These are phyloP conservation scores for Tryphoninae sp. DNA, from an alignment of 2,888 invertebrate species.

Conservation along the genomic window DNA sequence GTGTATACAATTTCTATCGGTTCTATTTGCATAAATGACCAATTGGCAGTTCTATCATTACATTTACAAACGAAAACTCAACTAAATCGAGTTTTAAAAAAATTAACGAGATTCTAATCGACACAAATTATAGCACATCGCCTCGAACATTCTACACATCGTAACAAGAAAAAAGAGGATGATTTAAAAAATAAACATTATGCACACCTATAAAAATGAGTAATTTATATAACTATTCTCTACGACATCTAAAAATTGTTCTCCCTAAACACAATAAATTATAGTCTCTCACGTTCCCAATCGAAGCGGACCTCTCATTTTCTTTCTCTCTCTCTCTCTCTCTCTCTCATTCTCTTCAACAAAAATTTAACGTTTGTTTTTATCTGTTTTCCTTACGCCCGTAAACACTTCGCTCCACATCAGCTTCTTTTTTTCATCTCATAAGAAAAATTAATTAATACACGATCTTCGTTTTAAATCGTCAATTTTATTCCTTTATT, in stretches of 20 bases:
- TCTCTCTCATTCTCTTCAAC: not conserved
- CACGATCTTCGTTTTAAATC: conserved; percentile 7
- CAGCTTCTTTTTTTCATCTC: conserved; percentile 12
- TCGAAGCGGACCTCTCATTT: conserved; percentile 14
- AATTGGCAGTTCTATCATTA: conserved; percentile 10
- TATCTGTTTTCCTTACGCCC: conserved; percentile 14
- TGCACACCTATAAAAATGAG: conserved; percentile 11
- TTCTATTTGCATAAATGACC: not conserved
- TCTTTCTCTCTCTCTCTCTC: not conserved
- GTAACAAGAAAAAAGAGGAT: conserved; percentile 16
- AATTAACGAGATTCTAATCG: not conserved
- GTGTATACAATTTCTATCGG: conserved; percentile 22
- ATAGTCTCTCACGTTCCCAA: conserved; percentile 50
- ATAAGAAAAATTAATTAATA: conserved; percentile 8
- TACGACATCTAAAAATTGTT: conserved; percentile 61
- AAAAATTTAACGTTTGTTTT: conserved; percentile 38
- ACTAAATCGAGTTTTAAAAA: not conserved
- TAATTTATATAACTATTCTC: conserved; percentile 45
- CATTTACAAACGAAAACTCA: not conserved
- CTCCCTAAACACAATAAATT: conserved; percentile 56
- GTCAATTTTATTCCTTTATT: conserved; percentile 19
- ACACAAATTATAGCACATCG: conserved; percentile 25
- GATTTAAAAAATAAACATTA: conserved; percentile 4
- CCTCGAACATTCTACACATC: conserved; percentile 49
- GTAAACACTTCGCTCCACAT: not conserved